phyloP scores from a whole-genome alignment of 2,888 invertebrate species.

The Catonia carolina region DNA sequence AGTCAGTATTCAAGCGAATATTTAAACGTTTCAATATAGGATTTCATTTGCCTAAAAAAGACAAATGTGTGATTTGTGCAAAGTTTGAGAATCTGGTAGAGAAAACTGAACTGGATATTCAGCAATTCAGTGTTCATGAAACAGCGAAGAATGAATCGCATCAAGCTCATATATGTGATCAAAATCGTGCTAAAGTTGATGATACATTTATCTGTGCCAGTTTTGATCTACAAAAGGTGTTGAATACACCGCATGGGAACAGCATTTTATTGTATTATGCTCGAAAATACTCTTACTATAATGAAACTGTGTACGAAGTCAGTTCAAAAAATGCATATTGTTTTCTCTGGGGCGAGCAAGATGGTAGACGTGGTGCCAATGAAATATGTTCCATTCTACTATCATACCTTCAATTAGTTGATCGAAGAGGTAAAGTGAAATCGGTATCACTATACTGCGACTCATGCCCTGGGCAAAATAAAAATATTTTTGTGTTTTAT shows the following conservation, averaged over 20 bases:
- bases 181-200: background rate
- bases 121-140: background rate
- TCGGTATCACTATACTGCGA: slow-evolving; percentile 30
- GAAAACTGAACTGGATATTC: background rate
- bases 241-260: slow-evolving; percentile 34
- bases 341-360: slow-evolving; percentile 36
- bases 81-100: background rate
- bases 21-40: background rate
- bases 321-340: slow-evolving; percentile 29
- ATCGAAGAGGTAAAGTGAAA: slow-evolving; percentile 25
- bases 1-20: background rate
- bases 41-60: background rate
- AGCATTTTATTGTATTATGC: slow-evolving; percentile 34
- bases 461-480: slow-evolving; percentile 30
- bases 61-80: background rate
- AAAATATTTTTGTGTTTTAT: slow-evolving; percentile 26
- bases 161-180: background rate
- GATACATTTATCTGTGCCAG: slow-evolving; percentile 4
- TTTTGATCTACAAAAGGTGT: slow-evolving; percentile 35
- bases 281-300: slow-evolving; percentile 33
- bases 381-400: slow-evolving; percentile 34
- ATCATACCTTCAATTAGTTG: slow-evolving; percentile 34
- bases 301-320: slow-evolving; percentile 33
- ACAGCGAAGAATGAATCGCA: slow-evolving; percentile 1
- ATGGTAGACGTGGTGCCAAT: slow-evolving; percentile 36